Evolutionary conservation across 2,797 vertebrate species (phyloP).

Genomic region (Acropternis orthonyx): DNA sequence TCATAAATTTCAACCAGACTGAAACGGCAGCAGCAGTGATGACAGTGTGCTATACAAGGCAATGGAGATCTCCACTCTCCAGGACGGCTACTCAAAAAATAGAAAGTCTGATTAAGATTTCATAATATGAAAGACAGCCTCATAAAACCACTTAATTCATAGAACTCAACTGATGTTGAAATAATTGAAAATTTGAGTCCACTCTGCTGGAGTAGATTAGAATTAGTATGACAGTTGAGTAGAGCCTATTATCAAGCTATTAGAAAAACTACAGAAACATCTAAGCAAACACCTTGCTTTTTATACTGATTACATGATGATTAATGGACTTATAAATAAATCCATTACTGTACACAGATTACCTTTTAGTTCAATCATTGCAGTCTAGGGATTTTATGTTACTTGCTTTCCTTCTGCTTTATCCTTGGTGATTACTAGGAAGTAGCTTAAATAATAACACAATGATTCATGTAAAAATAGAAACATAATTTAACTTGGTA

Average conservation of each 20-base stretch:
- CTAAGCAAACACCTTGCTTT: neutral
- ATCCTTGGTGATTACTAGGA: neutral
- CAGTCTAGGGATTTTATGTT: neutral
- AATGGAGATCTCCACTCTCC: neutral
- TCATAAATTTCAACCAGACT: neutral
- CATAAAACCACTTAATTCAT: neutral
- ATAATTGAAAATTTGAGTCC: neutral
- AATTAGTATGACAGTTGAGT: neutral
- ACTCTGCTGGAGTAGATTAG: neutral
- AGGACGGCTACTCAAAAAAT: neutral
- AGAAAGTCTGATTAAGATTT: neutral
- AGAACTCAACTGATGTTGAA: neutral
- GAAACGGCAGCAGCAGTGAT: neutral
- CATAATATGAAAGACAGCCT: neutral
- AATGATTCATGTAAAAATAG: neutral
- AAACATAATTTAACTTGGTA: neutral
- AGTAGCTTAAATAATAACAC: neutral
- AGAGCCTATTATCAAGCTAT: neutral
- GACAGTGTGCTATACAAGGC: neutral
- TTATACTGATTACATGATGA: neutral
- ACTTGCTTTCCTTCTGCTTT: neutral
- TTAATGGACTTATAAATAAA: neutral
- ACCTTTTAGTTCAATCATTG: neutral
- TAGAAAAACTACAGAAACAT: neutral
- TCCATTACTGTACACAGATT: neutral